Conservation (phyloP, 2,797 vertebrate genomes). For the Setipinna tenuifilis region DNA sequence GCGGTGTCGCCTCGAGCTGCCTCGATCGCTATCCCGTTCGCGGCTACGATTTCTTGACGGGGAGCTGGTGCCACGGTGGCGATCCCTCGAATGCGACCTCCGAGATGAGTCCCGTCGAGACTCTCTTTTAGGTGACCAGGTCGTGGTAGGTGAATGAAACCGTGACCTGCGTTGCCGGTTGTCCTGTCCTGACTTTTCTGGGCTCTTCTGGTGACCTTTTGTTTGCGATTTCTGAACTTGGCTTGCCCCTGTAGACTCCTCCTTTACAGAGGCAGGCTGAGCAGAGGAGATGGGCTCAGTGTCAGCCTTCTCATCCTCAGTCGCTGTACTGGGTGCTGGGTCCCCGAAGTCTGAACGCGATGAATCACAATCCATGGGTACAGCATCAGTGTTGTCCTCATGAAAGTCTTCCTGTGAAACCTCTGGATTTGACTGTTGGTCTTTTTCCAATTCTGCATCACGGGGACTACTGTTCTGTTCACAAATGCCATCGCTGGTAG, state of each 20-base stretch:
- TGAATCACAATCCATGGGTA: constrained; percentile 92
- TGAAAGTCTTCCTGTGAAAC: constrained; percentile 30
- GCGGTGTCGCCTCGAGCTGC: constrained; percentile 66
- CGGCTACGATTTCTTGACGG: constrained; percentile 67
- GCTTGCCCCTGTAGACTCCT: background rate
- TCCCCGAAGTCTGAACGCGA: constrained; percentile 81
- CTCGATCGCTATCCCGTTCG: constrained; percentile 73
- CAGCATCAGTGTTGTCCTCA: constrained; percentile 83
- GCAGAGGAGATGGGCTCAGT: constrained; percentile 49
- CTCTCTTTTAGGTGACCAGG: constrained; percentile 89
- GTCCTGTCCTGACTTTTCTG: constrained; percentile 75
- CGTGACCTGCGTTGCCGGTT: constrained; percentile 85
- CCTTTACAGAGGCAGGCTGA: constrained; percentile 39
- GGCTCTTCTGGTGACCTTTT: constrained; percentile 44
- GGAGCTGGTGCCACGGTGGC: constrained; percentile 61
- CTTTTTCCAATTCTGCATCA: background rate
- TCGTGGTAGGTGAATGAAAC: constrained; percentile 92
- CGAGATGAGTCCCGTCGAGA: constrained; percentile 71
- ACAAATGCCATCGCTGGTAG: background rate
- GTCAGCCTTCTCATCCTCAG: constrained; percentile 44
- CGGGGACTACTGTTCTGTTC: background rate
- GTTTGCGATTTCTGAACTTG: constrained; percentile 39
- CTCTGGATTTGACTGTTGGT: background rate
- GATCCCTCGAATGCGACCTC: constrained; percentile 75
- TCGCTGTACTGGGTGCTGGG: constrained; percentile 64